A percentile compares a stretch with the other conserved stretches of the same genome.
phyloP scores from a whole-genome alignment of 2,888 invertebrate species.

The Catocala fraxini region DNA sequence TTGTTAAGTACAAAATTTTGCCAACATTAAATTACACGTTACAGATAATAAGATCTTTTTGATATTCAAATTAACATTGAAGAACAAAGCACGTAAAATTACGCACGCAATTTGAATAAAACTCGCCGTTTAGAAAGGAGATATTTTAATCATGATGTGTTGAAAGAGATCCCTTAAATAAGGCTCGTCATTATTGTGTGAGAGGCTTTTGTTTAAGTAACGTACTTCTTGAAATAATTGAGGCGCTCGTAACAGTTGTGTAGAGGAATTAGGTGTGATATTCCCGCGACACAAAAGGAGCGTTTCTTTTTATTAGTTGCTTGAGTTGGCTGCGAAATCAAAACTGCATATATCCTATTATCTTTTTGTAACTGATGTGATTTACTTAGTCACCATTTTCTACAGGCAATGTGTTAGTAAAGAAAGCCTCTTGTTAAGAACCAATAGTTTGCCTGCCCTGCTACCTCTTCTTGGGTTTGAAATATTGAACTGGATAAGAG shows the following conservation, averaged over 20 bases:
- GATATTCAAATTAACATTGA: constrained; percentile 44
- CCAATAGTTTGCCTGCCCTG: too few species aligned
- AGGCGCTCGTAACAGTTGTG: background rate
- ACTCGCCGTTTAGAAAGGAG: constrained; percentile 26
- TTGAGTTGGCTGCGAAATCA: too few species aligned
- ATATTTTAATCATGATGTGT: constrained; percentile 25
- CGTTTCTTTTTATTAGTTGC: too few species aligned
- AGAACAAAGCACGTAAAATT: constrained; percentile 37
- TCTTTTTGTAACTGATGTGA: too few species aligned
- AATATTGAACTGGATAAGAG: too few species aligned
- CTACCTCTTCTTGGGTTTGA: too few species aligned
- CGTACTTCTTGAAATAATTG: background rate
- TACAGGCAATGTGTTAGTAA: too few species aligned
- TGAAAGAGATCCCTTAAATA: constrained; percentile 12
- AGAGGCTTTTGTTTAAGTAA: constrained; percentile 3
- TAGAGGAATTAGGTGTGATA: background rate
- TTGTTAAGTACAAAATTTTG: background rate
- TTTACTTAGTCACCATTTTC: too few species aligned
- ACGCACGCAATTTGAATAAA: constrained; percentile 35
- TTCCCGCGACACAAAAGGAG: too few species aligned
- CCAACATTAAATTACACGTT: constrained; percentile 10
- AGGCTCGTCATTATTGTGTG: constrained; percentile 4
- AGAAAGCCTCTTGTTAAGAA: too few species aligned
- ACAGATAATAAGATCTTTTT: constrained; percentile 23
- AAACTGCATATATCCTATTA: too few species aligned